These are phyloP conservation scores for Ptilodon capucinus DNA, from an alignment of 2,888 invertebrate genomes.

Conservation along the genomic window DNA sequence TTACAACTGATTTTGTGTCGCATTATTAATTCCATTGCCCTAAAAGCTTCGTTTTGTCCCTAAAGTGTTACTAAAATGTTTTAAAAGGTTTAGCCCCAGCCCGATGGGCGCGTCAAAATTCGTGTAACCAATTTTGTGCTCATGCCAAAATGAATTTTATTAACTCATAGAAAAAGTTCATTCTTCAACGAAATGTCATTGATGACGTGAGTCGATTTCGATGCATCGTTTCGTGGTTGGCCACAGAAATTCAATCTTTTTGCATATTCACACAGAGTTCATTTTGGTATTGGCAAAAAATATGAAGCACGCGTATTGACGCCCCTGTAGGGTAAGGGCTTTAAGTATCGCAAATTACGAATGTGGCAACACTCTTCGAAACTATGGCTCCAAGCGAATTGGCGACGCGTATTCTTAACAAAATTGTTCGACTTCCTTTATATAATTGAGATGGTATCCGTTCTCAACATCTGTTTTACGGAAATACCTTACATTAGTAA, in stretches of 20 bases:
- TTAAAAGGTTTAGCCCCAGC: conserved; percentile 13
- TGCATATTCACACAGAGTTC: no score
- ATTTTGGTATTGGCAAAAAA: no score
- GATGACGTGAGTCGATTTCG: no score
- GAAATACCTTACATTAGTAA: conserved; percentile 21
- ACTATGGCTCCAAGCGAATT: conserved; percentile 26
- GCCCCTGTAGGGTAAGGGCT: no score
- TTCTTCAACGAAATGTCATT: no score
- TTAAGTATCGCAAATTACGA: conserved; percentile 31
- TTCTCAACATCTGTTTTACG: conserved; percentile 38
- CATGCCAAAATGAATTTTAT: no score
- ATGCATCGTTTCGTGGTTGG: no score
- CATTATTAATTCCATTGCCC: conserved; percentile 19
- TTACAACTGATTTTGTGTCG: conserved; percentile 21
- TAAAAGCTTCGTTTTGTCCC: conserved; percentile 20
- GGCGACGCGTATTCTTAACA: conserved; percentile 35
- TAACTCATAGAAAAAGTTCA: no score
- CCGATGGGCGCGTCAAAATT: no score
- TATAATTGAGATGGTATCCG: conserved; percentile 60
- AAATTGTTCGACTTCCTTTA: conserved; percentile 44
- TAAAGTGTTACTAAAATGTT: conserved; percentile 16
- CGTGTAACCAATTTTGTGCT: no score
- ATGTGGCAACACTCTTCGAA: conserved; percentile 20
- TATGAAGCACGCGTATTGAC: no score
- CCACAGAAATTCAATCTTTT: no score